Evolutionary conservation across 2,113 vertebrate genomes (phyloP).

Genomic region (Echinops telfairi): DNA sequence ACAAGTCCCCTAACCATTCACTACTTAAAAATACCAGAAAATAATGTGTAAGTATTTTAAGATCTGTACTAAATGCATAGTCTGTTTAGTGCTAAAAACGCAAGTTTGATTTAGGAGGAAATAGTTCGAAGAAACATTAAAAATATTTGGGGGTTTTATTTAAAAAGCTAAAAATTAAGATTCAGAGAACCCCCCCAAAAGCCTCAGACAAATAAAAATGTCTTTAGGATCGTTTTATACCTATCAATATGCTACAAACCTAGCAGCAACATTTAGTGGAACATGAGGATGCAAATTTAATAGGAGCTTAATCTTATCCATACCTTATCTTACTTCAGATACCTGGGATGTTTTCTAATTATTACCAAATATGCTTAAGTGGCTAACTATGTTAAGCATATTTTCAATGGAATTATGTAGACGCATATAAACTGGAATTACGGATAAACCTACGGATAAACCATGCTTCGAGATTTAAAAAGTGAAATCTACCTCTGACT

Average conservation of each 20-base stretch:
- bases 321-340: not conserved
- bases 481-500: not conserved
- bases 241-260: not conserved
- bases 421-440: slow-evolving; percentile 3
- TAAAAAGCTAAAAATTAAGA: not conserved
- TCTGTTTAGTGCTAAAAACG: slow-evolving; percentile 34
- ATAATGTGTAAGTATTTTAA: slow-evolving; percentile 14
- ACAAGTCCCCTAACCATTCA: not conserved
- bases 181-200: not conserved
- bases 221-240: no score
- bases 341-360: not conserved
- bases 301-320: not conserved
- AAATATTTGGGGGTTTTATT: not conserved
- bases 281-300: not conserved
- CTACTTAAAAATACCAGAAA: not conserved
- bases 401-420: not conserved
- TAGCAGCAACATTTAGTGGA: not conserved
- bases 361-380: not conserved
- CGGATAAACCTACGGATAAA: not conserved
- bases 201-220: no score
- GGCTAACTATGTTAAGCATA: not conserved
- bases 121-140: not conserved
- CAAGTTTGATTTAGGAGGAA: not conserved
- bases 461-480: slow-evolving; percentile 30
- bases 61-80: slow-evolving; percentile 19